These are phyloP conservation scores for Schlechtendalia chinensis DNA, from an alignment of 1,140 invertebrate species.

Conservation along the genomic window DNA sequence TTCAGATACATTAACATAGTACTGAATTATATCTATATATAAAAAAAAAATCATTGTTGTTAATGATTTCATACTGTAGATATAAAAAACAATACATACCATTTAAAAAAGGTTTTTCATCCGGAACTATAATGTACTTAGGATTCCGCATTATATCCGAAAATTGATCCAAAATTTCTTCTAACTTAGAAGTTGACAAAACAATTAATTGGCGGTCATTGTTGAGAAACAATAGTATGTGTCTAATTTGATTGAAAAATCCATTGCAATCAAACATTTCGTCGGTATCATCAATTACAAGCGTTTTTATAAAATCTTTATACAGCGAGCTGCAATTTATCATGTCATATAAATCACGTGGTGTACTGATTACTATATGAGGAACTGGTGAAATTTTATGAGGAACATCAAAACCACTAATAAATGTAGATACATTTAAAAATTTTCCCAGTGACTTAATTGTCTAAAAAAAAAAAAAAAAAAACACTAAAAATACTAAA, in stretches of 20 bases:
- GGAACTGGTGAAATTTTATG: conserved; percentile 25
- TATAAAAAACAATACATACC: conserved; percentile 21
- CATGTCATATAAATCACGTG: conserved; percentile 14
- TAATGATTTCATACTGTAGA: not conserved
- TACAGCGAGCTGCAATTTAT: not conserved
- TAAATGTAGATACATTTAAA: conserved; percentile 36
- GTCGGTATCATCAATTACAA: conserved; percentile 31
- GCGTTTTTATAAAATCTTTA: conserved; percentile 30
- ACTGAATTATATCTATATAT: conserved; percentile 14
- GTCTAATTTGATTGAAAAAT: conserved; percentile 20
- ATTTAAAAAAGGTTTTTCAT: conserved; percentile 25
- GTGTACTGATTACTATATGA: conserved; percentile 36
- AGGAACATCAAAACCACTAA: conserved; percentile 33
- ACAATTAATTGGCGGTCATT: conserved; percentile 17
- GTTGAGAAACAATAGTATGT: conserved; percentile 27
- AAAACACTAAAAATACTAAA: not conserved
- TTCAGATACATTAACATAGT: conserved; percentile 21
- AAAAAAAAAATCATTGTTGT: not conserved
- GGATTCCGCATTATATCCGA: conserved; percentile 10
- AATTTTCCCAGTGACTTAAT: conserved; percentile 34
- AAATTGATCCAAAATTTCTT: conserved; percentile 29
- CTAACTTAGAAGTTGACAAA: conserved; percentile 23
- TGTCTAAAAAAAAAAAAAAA: conserved; percentile 13
- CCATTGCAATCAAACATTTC: conserved; percentile 10
- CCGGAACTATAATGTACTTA: not conserved